These are phyloP conservation scores for Trachymyrmex cornetzi DNA, from an alignment of 1,140 invertebrate genomes.

Conservation along the genomic window DNA sequence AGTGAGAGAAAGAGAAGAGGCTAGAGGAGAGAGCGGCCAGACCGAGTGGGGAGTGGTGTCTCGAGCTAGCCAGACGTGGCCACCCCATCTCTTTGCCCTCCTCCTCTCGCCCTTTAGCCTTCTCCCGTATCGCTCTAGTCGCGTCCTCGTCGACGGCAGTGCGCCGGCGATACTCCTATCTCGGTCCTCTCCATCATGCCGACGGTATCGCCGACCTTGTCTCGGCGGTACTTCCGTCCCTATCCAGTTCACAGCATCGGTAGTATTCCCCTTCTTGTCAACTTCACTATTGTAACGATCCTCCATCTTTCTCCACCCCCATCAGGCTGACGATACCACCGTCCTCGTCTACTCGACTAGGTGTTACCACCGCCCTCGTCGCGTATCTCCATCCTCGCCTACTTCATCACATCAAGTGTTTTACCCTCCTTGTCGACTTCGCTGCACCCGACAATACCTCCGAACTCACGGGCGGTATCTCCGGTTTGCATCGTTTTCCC, in stretches of 20 bases:
- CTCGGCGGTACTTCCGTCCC: not conserved
- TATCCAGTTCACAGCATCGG: not conserved
- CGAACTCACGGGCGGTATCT: conserved; percentile 27
- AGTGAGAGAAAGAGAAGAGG: conserved; percentile 68
- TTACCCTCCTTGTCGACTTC: conserved; percentile 21
- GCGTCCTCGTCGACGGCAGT: conserved; percentile 21
- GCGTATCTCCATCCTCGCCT: not conserved
- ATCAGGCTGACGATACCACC: not conserved
- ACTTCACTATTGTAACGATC: not conserved
- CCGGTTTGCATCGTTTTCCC: conserved; percentile 4
- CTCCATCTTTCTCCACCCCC: not conserved
- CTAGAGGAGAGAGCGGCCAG: conserved; percentile 53
- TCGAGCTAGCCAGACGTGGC: conserved; percentile 78
- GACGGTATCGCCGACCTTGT: conserved; percentile 40
- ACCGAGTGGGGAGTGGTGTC: conserved; percentile 61
- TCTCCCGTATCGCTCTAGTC: not conserved
- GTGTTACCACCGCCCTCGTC: conserved; percentile 18
- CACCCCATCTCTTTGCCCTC: conserved; percentile 17
- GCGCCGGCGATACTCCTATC: conserved; percentile 12
- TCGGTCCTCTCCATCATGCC: not conserved
- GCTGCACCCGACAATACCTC: not conserved
- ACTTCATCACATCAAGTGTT: not conserved
- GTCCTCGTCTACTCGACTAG: conserved; percentile 14
- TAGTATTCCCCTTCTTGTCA: conserved; percentile 37
- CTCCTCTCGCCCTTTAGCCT: conserved; percentile 29